These are phyloP conservation scores for Resseliella maxima DNA, from an alignment of 2,888 invertebrate genomes.

Conservation along the genomic window DNA sequence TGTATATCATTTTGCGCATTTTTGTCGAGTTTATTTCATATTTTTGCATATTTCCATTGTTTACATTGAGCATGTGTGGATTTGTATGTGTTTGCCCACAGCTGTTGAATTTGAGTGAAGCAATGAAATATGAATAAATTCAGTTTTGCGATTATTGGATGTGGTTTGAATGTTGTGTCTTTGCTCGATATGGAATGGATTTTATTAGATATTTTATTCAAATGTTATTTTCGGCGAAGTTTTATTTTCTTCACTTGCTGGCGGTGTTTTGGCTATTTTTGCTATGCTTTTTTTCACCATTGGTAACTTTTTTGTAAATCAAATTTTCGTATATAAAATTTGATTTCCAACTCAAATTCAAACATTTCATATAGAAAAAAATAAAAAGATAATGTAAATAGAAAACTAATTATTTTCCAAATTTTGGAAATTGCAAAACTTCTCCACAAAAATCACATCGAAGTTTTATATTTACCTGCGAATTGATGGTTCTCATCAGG, in stretches of 20 bases:
- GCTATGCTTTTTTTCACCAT: neutral
- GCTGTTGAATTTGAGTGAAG: neutral
- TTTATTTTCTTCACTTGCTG: neutral
- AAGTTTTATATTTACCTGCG: constrained; percentile 1
- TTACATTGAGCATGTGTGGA: neutral
- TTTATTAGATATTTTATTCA: constrained; percentile 33
- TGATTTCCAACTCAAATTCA: neutral
- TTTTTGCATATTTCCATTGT: neutral
- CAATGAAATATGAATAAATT: neutral
- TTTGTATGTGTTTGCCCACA: neutral
- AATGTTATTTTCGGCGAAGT: neutral
- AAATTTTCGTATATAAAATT: neutral
- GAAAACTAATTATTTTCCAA: constrained; percentile 16
- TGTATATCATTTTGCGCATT: neutral
- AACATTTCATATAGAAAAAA: neutral
- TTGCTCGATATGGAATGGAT: neutral
- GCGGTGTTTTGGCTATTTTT: neutral
- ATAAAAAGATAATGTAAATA: neutral
- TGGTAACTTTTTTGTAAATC: neutral
- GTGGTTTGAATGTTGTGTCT: neutral
- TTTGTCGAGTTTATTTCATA: neutral
- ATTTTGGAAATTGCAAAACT: neutral
- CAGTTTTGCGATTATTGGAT: neutral
- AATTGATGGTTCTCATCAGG: neutral
- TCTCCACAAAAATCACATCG: neutral